Evolutionary conservation across 2,888 invertebrate genomes (phyloP).

Genomic region (Amblyjoppa fuscipennis): DNA sequence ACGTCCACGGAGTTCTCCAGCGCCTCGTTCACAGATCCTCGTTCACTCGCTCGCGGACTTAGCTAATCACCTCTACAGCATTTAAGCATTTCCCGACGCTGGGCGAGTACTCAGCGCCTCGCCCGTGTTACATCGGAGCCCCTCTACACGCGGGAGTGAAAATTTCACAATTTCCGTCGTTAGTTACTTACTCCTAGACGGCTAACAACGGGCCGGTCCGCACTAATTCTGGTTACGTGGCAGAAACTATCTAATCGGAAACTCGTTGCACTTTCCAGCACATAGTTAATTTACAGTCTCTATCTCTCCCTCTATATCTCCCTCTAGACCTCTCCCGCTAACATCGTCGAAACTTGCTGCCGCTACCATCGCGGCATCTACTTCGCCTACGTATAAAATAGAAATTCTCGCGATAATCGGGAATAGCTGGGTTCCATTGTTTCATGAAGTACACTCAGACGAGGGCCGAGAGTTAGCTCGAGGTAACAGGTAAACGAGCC

Average conservation of each 20-base stretch:
- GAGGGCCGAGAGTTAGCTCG: neutral
- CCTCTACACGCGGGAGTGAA: constrained; percentile 28
- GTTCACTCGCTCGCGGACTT: constrained; percentile 52
- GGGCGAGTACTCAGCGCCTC: constrained; percentile 24
- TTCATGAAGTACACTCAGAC: neutral
- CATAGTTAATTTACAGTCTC: constrained; percentile 47
- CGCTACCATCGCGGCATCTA: constrained; percentile 31
- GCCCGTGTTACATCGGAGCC: constrained; percentile 25
- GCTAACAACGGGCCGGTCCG: constrained; percentile 60
- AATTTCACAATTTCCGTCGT: constrained; percentile 68
- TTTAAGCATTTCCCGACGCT: constrained; percentile 60
- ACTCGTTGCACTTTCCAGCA: constrained; percentile 61
- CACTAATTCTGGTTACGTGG: constrained; percentile 62
- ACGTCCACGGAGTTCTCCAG: constrained; percentile 49
- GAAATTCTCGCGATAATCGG: constrained; percentile 23
- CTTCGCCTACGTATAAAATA: constrained; percentile 31
- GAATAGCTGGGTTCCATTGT: constrained; percentile 7
- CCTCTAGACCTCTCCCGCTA: constrained; percentile 4
- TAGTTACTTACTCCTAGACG: constrained; percentile 70
- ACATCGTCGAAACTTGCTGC: constrained; percentile 47
- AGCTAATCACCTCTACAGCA: constrained; percentile 63
- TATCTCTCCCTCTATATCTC: constrained; percentile 4
- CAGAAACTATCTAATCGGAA: constrained; percentile 63
- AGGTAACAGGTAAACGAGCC: neutral
- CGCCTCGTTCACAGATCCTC: constrained; percentile 48